Base-by-base conservation (phyloP, 2,113 vertebrate genomes). In the Salvelinus fontinalis region DNA sequence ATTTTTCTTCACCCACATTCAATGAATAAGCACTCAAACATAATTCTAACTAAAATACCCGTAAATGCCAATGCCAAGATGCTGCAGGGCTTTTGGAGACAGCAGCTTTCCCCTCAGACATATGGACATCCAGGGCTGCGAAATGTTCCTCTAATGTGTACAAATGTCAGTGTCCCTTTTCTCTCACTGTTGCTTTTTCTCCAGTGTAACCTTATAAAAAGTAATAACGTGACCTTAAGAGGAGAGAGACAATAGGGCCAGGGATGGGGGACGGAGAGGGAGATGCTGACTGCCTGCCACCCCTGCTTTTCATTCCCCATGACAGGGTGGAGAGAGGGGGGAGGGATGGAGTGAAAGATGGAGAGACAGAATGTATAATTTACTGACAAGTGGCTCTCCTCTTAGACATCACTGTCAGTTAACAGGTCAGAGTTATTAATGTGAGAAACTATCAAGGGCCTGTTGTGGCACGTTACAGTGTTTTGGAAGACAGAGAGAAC, bases 391-490 rank as follows among this genome's bases (percentile, higher is more conserved):
- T 84, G 70, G 54, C 79, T 84, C 49, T 87, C 79, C 76, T 75
- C 72, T 71, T 83, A 84, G 84, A 85, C 60, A 54, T 77, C 57
- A 54, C 76, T 83, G 83, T 80, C 87, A 84, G 76, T 83, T 86
- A 84, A 89, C 77, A 88, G 85, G 83, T 87, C 81, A 87, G 67
- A 71, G 67, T 87, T 89, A 83, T 87, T 89, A 87, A 82, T 49
- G 51, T 75, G 72, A 73, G 70, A 73, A 70, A 64, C 20, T 0
- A 18, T n/a, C 68, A 18, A 18, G 64, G 51, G 67, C 67, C 57
- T 34, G 73, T 7, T 34, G 73, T 9, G 4, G 59, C 31, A 54
- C 4, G 12, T 81, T 73, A 57, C 48, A 78, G 22, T 26, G 0
- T 44, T 84, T 74, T 54, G 12, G 16, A 73, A 27, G 31, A 31